Conservation (phyloP, 2,113 vertebrate genomes). For the Chionomys nivalis region DNA sequence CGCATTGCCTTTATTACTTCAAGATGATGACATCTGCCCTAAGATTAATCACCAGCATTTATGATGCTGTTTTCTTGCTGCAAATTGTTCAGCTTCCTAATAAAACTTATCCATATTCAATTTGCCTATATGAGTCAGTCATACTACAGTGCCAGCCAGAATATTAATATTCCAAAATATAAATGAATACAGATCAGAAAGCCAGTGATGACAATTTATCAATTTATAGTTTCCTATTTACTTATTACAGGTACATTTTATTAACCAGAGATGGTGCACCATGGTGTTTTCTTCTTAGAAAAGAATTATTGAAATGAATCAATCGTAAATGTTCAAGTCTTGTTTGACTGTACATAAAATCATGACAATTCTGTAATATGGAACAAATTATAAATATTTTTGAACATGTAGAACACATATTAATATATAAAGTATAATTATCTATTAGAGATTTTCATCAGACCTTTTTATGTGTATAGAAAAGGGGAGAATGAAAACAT, state of each 20-base stretch:
- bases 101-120: slow-evolving; percentile 74
- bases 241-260: slow-evolving; percentile 37
- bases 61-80: slow-evolving; percentile 69
- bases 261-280: slow-evolving; percentile 32
- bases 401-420: background rate
- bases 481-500: background rate
- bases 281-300: slow-evolving; percentile 31
- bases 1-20: slow-evolving; percentile 44
- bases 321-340: background rate
- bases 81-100: slow-evolving; percentile 66
- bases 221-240: slow-evolving; percentile 64
- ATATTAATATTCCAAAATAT: slow-evolving; percentile 76
- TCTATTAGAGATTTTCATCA: background rate
- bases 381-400: slow-evolving; percentile 20
- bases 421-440: slow-evolving; percentile 1
- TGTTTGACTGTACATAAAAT: slow-evolving; percentile 29
- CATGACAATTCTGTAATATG: background rate
- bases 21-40: slow-evolving; percentile 56
- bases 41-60: slow-evolving; percentile 54
- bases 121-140: slow-evolving; percentile 68
- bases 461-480: background rate
- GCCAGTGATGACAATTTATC: slow-evolving; percentile 48
- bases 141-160: slow-evolving; percentile 59
- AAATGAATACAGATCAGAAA: slow-evolving; percentile 64
- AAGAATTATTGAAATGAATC: background rate